Conservation (phyloP, 2,113 vertebrate species). For the Entomyzon cyanotis region DNA sequence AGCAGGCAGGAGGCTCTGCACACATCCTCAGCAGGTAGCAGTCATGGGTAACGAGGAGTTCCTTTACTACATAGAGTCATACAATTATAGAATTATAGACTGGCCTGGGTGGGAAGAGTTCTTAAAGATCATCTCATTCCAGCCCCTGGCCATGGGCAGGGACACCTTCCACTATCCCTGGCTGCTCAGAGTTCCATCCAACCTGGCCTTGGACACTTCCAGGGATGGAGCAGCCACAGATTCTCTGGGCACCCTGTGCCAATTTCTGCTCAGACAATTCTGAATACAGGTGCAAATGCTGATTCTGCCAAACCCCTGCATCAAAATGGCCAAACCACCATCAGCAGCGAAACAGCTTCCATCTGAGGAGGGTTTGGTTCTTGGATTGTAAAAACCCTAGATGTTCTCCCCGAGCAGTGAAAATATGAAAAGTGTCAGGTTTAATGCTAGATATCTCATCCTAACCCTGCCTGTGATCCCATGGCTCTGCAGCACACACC, state of each 20-base stretch:
- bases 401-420: background rate
- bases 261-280: background rate
- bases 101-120: background rate
- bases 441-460: background rate
- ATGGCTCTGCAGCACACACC: background rate
- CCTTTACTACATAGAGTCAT: accelerated
- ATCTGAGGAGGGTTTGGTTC: background rate
- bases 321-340: background rate
- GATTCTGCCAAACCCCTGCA: background rate
- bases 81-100: background rate
- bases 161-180: background rate
- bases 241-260: background rate
- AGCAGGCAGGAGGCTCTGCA: background rate
- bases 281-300: background rate
- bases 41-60: background rate
- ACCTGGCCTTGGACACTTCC: background rate
- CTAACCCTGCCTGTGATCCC: background rate
- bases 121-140: background rate
- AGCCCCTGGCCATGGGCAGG: background rate
- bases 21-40: background rate
- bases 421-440: background rate
- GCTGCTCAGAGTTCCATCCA: background rate
- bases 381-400: background rate
- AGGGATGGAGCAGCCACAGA: background rate
- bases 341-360: background rate